A percentile compares a stretch with the other conserved stretches of the same genome.
Evolutionary conservation across 2,113 vertebrate species (phyloP).

Genomic region (Podarcis cretensis): DNA sequence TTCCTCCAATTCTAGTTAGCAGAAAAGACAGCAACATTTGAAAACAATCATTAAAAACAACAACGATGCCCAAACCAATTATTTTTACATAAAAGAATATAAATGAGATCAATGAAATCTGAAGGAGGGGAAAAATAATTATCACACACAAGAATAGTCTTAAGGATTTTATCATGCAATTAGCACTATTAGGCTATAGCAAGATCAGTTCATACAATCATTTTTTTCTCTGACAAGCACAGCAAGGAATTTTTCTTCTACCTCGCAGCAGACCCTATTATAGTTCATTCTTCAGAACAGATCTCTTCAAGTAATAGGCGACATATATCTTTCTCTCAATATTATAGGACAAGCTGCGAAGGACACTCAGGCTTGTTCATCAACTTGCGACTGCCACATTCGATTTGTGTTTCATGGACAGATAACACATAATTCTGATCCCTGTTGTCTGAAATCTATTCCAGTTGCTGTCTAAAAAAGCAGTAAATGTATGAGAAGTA

Average conservation of each 20-base stretch:
- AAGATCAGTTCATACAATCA: background rate
- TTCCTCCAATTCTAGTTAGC: background rate
- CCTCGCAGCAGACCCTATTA: background rate
- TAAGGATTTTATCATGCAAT: background rate
- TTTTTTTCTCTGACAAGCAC: background rate
- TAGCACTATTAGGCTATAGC: background rate
- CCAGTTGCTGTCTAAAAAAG: conserved; percentile 37
- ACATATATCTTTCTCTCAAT: conserved; percentile 29
- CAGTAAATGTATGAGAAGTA: background rate
- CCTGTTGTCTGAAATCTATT: conserved; percentile 33
- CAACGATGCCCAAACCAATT: background rate
- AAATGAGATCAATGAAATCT: background rate
- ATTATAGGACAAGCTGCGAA: conserved; percentile 11
- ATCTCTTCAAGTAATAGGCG: background rate
- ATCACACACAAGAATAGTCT: background rate
- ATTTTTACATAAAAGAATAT: background rate
- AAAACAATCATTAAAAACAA: background rate
- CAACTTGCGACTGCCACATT: background rate
- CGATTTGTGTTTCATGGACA: conserved; percentile 11
- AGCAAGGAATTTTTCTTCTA: background rate
- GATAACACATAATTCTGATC: conserved; percentile 18
- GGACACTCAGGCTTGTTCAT: conserved; percentile 20
- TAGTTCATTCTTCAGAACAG: background rate
- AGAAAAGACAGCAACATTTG: background rate
- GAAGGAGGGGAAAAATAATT: background rate